A percentile compares a stretch with the other conserved stretches of the same genome.
Evolutionary conservation across 2,888 invertebrate genomes (phyloP).

Genomic region (Epistrophe grossulariae): DNA sequence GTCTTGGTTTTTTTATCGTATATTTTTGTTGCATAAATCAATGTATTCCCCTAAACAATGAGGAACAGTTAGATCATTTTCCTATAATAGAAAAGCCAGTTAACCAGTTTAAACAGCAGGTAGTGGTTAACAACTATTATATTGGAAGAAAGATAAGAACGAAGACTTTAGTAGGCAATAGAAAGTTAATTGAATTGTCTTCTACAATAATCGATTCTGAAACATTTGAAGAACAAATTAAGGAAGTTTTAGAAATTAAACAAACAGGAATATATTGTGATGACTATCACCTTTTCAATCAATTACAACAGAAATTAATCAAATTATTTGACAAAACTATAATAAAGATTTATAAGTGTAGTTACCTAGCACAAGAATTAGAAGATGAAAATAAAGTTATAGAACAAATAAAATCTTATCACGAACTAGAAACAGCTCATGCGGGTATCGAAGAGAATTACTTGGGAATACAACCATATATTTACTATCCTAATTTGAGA

Average conservation of each 20-base stretch:
- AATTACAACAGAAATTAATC: not conserved
- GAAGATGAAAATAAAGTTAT: not conserved
- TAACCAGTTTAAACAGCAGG: not conserved
- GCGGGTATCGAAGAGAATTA: not conserved
- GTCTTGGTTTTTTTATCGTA: too few species aligned
- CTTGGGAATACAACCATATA: not conserved
- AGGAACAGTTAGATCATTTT: not conserved
- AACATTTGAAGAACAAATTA: not conserved
- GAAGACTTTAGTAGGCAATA: not conserved
- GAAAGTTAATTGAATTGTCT: not conserved
- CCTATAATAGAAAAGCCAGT: not conserved
- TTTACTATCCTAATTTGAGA: not conserved
- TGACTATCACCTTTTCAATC: conserved; percentile 1
- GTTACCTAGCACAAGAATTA: not conserved
- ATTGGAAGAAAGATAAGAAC: not conserved
- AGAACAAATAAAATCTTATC: conserved; percentile 2
- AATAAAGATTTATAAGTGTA: not conserved
- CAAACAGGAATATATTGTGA: conserved; percentile 2
- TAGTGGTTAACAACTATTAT: not conserved
- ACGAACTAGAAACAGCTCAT: conserved; percentile 5
- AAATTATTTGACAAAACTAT: not conserved
- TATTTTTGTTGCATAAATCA: too few species aligned
- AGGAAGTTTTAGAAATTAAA: not conserved
- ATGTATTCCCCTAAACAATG: too few species aligned
- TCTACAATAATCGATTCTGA: conserved; percentile 1